These are phyloP conservation scores for Enteromius paludinosus DNA, from an alignment of 2,797 vertebrate species.

Conservation along the genomic window DNA sequence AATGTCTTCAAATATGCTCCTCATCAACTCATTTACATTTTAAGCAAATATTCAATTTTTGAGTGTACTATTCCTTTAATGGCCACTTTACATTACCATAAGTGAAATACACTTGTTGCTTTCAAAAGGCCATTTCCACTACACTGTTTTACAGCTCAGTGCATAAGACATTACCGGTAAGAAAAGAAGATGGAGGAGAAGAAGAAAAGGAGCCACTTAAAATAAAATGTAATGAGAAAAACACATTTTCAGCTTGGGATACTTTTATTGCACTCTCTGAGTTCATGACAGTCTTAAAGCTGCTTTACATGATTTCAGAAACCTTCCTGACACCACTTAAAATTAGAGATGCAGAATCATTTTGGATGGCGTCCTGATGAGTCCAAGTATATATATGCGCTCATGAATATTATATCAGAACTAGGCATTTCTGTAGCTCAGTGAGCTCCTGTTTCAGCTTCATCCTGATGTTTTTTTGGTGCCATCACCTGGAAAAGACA, in stretches of 20 bases:
- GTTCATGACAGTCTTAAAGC: slow-evolving; percentile 23
- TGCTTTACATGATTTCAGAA: not conserved
- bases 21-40: not conserved
- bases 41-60: not conserved
- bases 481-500: not conserved
- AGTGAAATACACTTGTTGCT: slow-evolving; percentile 2
- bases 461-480: not conserved
- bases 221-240: not conserved
- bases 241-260: slow-evolving; percentile 4
- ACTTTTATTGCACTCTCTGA: not conserved
- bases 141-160: slow-evolving; percentile 19
- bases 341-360: not conserved
- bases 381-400: not conserved
- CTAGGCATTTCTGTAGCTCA: not conserved
- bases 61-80: slow-evolving; percentile 5
- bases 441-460: not conserved
- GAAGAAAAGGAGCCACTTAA: not conserved
- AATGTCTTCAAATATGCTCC: not conserved
- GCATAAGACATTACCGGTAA: slow-evolving; percentile 27
- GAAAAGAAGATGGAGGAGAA: slow-evolving; percentile 11
- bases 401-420: not conserved
- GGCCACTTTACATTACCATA: not conserved
- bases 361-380: not conserved
- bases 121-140: slow-evolving; percentile 15
- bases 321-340: slow-evolving; percentile 14